Percentiles rank a stretch among this genome's conserved stretches.
These are phyloP conservation scores for Crypturellus tataupa DNA, from an alignment of 2,797 vertebrate genomes.

Conservation along the genomic window DNA sequence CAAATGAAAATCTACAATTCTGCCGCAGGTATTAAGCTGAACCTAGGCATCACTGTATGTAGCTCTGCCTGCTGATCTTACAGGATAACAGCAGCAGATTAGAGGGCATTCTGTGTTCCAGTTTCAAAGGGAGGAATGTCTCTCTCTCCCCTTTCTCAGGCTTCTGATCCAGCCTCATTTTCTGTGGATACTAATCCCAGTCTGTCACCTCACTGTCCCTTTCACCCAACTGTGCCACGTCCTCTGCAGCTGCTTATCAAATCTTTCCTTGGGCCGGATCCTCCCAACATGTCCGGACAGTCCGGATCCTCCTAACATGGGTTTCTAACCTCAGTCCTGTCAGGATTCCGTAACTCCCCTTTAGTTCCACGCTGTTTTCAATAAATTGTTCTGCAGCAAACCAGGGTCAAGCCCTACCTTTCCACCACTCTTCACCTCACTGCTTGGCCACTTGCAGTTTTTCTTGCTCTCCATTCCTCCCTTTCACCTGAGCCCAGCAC, in stretches of 20 bases:
- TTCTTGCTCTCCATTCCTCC: background rate
- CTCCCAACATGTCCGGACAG: background rate
- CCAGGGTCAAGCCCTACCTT: background rate
- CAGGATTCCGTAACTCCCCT: background rate
- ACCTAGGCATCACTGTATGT: background rate
- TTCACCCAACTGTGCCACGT: background rate
- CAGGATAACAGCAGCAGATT: background rate
- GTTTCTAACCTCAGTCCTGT: background rate
- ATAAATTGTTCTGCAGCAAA: background rate
- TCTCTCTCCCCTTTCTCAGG: background rate
- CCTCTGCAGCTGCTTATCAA: background rate
- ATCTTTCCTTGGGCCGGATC: background rate
- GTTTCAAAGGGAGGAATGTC: background rate
- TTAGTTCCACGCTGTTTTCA: background rate
- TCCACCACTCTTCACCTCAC: background rate
- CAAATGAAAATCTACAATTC: background rate
- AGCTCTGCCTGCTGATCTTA: background rate
- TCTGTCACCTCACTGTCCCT: background rate
- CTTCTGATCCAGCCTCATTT: background rate
- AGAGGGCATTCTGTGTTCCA: fast-evolving
- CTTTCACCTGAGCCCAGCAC: background rate
- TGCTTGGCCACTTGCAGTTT: background rate
- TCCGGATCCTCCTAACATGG: background rate
- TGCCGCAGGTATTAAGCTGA: background rate
- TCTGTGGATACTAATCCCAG: background rate